Percentiles rank a stretch among this genome's conserved stretches.
These are phyloP conservation scores for Neocrepidodera transversa DNA, from an alignment of 2,888 invertebrate species.

Conservation along the genomic window DNA sequence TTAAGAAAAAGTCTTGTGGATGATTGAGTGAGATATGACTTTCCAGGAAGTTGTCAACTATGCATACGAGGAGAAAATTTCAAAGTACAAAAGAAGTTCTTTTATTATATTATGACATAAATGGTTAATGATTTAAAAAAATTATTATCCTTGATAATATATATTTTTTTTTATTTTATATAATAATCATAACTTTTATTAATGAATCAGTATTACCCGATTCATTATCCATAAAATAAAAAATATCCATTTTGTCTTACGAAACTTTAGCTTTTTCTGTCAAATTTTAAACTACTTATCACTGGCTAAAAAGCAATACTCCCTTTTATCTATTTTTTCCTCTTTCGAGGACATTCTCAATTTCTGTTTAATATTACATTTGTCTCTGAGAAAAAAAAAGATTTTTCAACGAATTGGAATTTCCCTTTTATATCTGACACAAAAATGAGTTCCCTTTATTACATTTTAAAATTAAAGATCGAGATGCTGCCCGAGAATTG, in stretches of 20 bases:
- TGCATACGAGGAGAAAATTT: slow-evolving; percentile 10
- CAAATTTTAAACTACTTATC: background rate
- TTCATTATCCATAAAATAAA: too few species aligned
- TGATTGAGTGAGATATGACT: slow-evolving; percentile 7
- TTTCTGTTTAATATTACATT: slow-evolving; percentile 11
- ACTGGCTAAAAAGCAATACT: background rate
- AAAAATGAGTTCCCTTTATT: slow-evolving; percentile 19
- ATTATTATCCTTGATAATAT: too few species aligned
- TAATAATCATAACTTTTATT: too few species aligned
- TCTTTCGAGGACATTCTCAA: background rate
- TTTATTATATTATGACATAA: too few species aligned
- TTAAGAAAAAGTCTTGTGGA: slow-evolving; percentile 10
- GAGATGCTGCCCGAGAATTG: slow-evolving; percentile 11
- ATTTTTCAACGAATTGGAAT: slow-evolving; percentile 14
- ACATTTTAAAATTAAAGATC: slow-evolving; percentile 18
- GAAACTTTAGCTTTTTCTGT: too few species aligned
- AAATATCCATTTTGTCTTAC: too few species aligned
- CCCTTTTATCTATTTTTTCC: slow-evolving; percentile 4
- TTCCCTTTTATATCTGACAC: slow-evolving; percentile 6
- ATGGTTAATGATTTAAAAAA: too few species aligned
- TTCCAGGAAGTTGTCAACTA: slow-evolving; percentile 12
- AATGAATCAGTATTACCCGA: too few species aligned
- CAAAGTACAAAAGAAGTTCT: background rate
- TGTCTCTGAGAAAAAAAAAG: slow-evolving; percentile 5
- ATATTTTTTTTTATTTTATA: too few species aligned